Percentiles rank a stretch among this genome's conserved stretches.
These are phyloP conservation scores for Aphelocoma californica DNA, from an alignment of 2,797 vertebrate species.

Conservation along the genomic window DNA sequence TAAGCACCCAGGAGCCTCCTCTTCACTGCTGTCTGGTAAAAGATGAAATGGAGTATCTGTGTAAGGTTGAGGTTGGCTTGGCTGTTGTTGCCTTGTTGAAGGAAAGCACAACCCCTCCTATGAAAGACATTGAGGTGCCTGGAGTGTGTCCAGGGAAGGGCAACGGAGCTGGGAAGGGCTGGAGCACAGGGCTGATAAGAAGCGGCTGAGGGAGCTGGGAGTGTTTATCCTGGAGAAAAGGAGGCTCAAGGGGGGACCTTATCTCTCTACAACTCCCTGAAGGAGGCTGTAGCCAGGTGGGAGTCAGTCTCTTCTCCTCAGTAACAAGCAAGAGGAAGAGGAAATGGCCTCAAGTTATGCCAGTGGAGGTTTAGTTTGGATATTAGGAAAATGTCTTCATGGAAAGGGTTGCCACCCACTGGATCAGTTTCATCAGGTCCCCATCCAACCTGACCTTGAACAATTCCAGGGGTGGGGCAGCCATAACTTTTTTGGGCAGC, in stretches of 20 bases:
- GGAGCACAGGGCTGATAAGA: neutral
- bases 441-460: neutral
- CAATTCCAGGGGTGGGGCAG: neutral
- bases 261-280: neutral
- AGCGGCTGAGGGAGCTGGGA: neutral
- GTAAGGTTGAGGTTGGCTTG: neutral
- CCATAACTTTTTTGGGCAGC: neutral
- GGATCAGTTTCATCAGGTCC: neutral
- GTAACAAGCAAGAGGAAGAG: neutral
- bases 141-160: neutral
- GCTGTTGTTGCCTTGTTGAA: neutral
- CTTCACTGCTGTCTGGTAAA: neutral
- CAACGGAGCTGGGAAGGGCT: rapidly evolving
- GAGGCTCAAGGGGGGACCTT: neutral
- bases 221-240: neutral
- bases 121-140: neutral
- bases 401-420: neutral
- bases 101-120: neutral
- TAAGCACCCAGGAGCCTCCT: neutral
- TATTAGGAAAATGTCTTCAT: neutral
- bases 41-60: neutral
- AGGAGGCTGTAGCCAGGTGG: neutral
- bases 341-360: neutral
- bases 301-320: neutral
- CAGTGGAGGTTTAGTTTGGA: neutral